Percentiles rank a stretch among this genome's conserved stretches.
Evolutionary conservation across 2,888 invertebrate genomes (phyloP).

Genomic region (Lagria hirta): DNA sequence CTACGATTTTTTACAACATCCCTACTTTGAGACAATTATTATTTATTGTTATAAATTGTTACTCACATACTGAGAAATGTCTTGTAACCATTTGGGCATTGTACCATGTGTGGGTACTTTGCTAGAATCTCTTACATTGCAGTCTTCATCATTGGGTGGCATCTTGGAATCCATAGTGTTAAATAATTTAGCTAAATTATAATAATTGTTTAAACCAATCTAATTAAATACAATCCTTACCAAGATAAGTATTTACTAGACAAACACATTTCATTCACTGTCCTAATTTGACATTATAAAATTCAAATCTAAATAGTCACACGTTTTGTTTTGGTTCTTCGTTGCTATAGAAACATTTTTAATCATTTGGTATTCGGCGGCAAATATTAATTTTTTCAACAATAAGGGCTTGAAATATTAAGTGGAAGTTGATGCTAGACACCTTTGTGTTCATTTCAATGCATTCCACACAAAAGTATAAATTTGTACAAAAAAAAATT

Average conservation of each 20-base stretch:
- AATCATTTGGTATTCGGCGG: too few species aligned
- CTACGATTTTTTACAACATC: too few species aligned
- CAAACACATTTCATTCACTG: conserved; percentile 13
- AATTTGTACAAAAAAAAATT: too few species aligned
- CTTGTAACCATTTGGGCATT: conserved; percentile 52
- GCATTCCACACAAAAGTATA: too few species aligned
- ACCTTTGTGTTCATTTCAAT: too few species aligned
- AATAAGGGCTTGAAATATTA: too few species aligned
- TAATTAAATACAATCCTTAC: conserved; percentile 1
- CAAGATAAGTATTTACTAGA: conserved; percentile 3
- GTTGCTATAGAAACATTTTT: conserved; percentile 16
- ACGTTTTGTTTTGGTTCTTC: conserved; percentile 16
- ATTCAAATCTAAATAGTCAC: conserved; percentile 5
- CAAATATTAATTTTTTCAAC: too few species aligned
- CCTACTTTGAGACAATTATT: too few species aligned
- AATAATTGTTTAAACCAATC: neutral
- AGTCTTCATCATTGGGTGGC: conserved; percentile 7
- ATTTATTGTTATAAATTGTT: too few species aligned
- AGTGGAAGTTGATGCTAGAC: too few species aligned
- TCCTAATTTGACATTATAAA: conserved; percentile 12
- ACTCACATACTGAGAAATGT: conserved; percentile 51
- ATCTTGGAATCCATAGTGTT: conserved; percentile 10
- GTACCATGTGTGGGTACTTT: conserved; percentile 31
- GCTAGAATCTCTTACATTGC: conserved; percentile 22
- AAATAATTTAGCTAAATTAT: conserved; percentile 9